A percentile compares a stretch with the other conserved stretches of the same genome.
Evolutionary conservation across 1,140 invertebrate species (phyloP).

Genomic region (Camponotus pennsylvanicus): DNA sequence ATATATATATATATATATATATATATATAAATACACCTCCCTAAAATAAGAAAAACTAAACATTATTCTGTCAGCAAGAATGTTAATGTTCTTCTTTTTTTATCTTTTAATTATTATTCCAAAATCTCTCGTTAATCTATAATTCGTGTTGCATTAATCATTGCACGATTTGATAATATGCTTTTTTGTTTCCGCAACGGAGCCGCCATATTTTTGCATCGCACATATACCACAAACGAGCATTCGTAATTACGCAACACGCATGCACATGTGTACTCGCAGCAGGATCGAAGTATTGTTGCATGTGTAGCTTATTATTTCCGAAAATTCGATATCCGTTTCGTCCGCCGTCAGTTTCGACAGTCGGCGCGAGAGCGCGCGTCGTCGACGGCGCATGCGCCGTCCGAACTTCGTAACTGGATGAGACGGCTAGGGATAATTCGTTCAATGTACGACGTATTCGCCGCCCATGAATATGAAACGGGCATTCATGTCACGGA

Average conservation of each 20-base stretch:
- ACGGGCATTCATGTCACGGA: background rate
- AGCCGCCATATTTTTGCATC: constrained; percentile 47
- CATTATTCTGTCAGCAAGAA: background rate
- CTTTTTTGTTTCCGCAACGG: constrained; percentile 6
- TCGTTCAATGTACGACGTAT: background rate
- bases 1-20: background rate
- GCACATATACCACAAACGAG: constrained; percentile 21
- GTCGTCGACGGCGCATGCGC: constrained; percentile 19
- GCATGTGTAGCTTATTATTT: constrained; percentile 59
- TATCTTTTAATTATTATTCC: background rate
- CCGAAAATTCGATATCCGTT: constrained; percentile 61
- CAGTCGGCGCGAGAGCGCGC: constrained; percentile 49
- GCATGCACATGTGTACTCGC: constrained; percentile 43
- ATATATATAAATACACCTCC: background rate
- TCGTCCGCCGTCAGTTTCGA: constrained; percentile 50
- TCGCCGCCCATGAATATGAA: constrained; percentile 33
- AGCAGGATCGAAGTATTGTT: constrained; percentile 54
- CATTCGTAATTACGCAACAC: constrained; percentile 56
- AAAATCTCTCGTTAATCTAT: background rate
- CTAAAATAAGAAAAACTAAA: background rate
- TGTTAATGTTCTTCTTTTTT: background rate
- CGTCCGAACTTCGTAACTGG: background rate
- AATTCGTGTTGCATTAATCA: constrained; percentile 4
- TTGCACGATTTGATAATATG: constrained; percentile 5
- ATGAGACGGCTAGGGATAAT: constrained; percentile 25